Conservation (phyloP, 2,888 invertebrate genomes). For the Dendrolimus houi region DNA sequence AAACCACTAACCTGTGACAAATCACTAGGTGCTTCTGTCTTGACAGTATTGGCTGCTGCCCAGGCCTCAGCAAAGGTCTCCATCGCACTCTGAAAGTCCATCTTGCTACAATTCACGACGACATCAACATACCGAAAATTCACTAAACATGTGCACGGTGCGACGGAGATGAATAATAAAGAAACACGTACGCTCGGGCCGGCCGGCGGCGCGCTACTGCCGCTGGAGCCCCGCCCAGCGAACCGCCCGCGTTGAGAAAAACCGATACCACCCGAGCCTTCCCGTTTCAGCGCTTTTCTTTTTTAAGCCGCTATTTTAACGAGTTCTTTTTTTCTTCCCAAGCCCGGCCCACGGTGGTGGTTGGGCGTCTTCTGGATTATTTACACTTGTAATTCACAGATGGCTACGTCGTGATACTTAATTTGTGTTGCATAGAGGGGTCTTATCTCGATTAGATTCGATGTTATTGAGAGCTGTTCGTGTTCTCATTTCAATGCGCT, state of each 20-base stretch:
- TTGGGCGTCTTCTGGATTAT: conserved; percentile 72
- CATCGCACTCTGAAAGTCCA: conserved; percentile 99
- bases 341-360: conserved; percentile 70
- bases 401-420: conserved; percentile 48
- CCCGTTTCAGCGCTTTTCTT: conserved; percentile 76
- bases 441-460: conserved; percentile 50
- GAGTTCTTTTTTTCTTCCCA: conserved; percentile 56
- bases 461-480: conserved; percentile 28
- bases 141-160: conserved; percentile 56
- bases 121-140: conserved; percentile 70
- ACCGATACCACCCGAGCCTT: conserved; percentile 72
- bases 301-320: conserved; percentile 75
- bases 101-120: conserved; percentile 72
- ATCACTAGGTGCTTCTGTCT: conserved; percentile 76
- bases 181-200: conserved; percentile 67
- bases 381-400: conserved; percentile 75
- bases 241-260: conserved; percentile 69
- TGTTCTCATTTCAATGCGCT: conserved; percentile 26
- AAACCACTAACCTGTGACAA: conserved; percentile 79
- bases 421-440: conserved; percentile 54
- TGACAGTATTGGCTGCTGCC: conserved; percentile 89
- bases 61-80: conserved; percentile 98
- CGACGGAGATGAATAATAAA: conserved; percentile 25
- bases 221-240: conserved; percentile 66
- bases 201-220: conserved; percentile 80